These are phyloP conservation scores for Enteromius anoplus DNA, from an alignment of 2,797 vertebrate genomes.

Conservation along the genomic window DNA sequence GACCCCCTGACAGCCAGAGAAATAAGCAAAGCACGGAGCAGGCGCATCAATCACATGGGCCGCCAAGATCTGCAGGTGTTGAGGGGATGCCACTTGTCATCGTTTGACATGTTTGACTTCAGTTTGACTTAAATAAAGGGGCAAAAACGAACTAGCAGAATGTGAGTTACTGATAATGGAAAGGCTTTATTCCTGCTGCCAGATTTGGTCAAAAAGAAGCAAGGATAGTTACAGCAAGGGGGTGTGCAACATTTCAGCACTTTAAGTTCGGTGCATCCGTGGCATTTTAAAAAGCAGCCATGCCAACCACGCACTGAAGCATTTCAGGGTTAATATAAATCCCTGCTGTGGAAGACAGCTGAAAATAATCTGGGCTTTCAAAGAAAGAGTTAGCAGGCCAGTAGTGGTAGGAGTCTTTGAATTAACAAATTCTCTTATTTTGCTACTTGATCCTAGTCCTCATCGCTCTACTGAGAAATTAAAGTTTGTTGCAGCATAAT, in stretches of 20 bases:
- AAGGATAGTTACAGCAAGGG: conserved; percentile 25
- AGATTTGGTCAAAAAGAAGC: conserved; percentile 65
- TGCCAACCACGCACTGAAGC: conserved; percentile 64
- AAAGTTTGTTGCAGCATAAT: conserved; percentile 25
- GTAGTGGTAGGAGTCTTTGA: conserved; percentile 43
- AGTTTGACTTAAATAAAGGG: conserved; percentile 46
- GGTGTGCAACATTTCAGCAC: conserved; percentile 59
- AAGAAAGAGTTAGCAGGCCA: conserved; percentile 19
- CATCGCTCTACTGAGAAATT: conserved; percentile 32
- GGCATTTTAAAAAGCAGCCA: conserved; percentile 64
- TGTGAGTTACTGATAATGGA: background rate
- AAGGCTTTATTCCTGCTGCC: conserved; percentile 50
- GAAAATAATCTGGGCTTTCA: conserved; percentile 71
- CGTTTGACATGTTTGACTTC: conserved; percentile 32
- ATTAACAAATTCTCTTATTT: conserved; percentile 1
- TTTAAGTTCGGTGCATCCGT: conserved; percentile 62
- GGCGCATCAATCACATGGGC: conserved; percentile 40
- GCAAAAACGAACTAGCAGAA: background rate
- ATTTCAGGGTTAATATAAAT: conserved; percentile 71
- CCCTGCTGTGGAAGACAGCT: conserved; percentile 67
- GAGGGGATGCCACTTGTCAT: conserved; percentile 34
- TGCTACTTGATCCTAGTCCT: conserved; percentile 5
- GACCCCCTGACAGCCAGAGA: conserved; percentile 44
- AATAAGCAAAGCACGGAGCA: conserved; percentile 39
- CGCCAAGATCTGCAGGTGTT: conserved; percentile 53